Percentiles rank a stretch among this genome's conserved stretches.
phyloP scores from a whole-genome alignment of 2,888 invertebrate species.

The Pterostichus niger region DNA sequence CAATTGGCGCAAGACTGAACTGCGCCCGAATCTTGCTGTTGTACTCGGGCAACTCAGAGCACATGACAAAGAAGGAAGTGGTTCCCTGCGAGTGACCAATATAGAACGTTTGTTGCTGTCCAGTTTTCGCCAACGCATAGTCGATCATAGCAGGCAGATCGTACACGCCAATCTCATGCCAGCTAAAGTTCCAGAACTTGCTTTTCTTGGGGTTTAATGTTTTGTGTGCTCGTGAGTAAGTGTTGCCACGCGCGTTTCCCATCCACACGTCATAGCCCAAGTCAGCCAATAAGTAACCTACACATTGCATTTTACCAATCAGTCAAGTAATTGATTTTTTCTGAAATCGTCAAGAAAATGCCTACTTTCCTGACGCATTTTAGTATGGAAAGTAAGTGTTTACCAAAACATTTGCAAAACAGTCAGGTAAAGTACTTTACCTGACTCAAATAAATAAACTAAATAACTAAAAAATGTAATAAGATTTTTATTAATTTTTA shows the following conservation, averaged over 20 bases:
- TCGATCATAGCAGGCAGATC: slow-evolving; percentile 92
- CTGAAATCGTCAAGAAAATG: too few relatives aligned
- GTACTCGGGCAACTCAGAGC: slow-evolving; percentile 82
- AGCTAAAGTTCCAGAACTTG: slow-evolving; percentile 78
- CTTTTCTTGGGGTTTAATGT: background rate
- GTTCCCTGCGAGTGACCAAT: slow-evolving; percentile 91
- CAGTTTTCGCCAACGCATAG: slow-evolving; percentile 81
- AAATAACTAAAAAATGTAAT: too few relatives aligned
- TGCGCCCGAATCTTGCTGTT: slow-evolving; percentile 83
- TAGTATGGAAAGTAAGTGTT: too few relatives aligned
- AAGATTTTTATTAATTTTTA: too few relatives aligned
- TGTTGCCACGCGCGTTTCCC: slow-evolving; percentile 20
- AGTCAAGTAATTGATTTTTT: too few relatives aligned
- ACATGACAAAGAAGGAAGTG: slow-evolving; percentile 84
- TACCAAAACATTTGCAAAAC: too few relatives aligned
- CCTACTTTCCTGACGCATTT: too few relatives aligned
- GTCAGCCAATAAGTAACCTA: slow-evolving; percentile 27
- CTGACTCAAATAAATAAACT: too few relatives aligned
- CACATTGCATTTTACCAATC: too few relatives aligned
- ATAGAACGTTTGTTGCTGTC: slow-evolving; percentile 83
- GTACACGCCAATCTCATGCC: slow-evolving; percentile 89
- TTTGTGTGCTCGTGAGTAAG: slow-evolving; percentile 4
- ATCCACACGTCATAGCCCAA: slow-evolving; percentile 49
- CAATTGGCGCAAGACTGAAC: slow-evolving; percentile 86
- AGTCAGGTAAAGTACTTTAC: too few relatives aligned